Evolutionary conservation across 2,797 vertebrate species (phyloP), one percentile per base, ranked within the genome.

Genomic region (Tinamus major): DNA sequence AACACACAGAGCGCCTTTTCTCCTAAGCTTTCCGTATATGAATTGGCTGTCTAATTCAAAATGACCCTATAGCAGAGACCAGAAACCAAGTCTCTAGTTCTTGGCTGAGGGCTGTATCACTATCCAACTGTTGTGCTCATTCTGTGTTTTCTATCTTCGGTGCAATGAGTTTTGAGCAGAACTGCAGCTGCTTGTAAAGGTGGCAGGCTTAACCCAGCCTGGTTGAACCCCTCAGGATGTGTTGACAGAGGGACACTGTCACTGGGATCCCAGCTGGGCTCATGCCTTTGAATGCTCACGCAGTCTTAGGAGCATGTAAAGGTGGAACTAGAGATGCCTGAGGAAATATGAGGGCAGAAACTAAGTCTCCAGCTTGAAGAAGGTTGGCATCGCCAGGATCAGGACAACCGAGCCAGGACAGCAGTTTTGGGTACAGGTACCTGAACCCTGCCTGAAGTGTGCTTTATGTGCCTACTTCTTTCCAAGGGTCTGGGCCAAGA

Each of bases 251-350:
- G 68, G 29, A 62, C 41, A 29, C 68, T 11, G 13, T 19, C 48
- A 27, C 41, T 4, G 6, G 29, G 44, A 23, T 74, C 42, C 23
- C 26, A 39, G 42, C 33, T 4, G 6, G 39, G 20, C 44, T 72
- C n/a, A 10, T n/a, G 39, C 46, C 46, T 3, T 0, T 26, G 20
- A 41, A 1, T 53, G 35, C 31, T 68, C 35, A 26, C 0, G 0
- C 1, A 1, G 39, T 75, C 14, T 17, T 56, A 13, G 68, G 59
- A 91, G 69, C 26, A n/a, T 1, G n/a, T 48, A 65, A 69, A 89
- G 35, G 63, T 19, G 55, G 85, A 91, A 69, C 33, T 37, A 83
- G 65, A 95, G 74, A 29, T 79, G 59, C 64, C 55, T 53, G 35
- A 79, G 68, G 56, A 92, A 79, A 39, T 46, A 13, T 13, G 49